Percentiles rank a stretch among this genome's conserved stretches.
Evolutionary conservation across 1,140 invertebrate genomes (phyloP).

Genomic region (Hestina assimilis): DNA sequence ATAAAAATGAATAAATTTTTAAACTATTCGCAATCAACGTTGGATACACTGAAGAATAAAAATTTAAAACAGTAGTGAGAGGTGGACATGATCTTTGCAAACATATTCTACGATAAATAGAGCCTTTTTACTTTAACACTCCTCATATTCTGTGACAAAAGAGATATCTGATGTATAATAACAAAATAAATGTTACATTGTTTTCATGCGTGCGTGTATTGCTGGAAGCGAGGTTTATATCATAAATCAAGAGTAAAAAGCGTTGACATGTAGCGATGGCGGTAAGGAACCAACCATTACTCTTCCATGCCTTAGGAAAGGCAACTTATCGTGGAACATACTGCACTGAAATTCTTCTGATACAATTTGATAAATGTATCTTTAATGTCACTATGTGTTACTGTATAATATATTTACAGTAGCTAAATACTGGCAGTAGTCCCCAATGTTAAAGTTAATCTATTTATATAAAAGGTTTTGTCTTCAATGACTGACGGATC

Average conservation of each 20-base stretch:
- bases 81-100: too few species aligned
- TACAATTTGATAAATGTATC: background rate
- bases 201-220: background rate
- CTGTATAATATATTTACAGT: too few species aligned
- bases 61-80: too few species aligned
- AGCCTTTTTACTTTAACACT: background rate
- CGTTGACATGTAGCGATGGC: conserved; percentile 1
- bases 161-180: too few species aligned
- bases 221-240: background rate
- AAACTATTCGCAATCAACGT: background rate
- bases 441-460: too few species aligned
- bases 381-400: too few species aligned
- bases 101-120: too few species aligned
- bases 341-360: conserved; percentile 1
- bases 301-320: background rate
- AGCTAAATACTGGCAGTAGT: too few species aligned
- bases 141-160: too few species aligned
- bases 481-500: too few species aligned
- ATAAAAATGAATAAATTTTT: conserved; percentile 7
- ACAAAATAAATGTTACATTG: background rate
- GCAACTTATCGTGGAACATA: conserved; percentile 1
- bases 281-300: background rate
- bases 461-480: too few species aligned
- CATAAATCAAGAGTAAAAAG: conserved; percentile 11
- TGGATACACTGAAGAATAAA: background rate